phyloP scores from a whole-genome alignment of 1,140 invertebrate species.

The Bombus superbus region DNA sequence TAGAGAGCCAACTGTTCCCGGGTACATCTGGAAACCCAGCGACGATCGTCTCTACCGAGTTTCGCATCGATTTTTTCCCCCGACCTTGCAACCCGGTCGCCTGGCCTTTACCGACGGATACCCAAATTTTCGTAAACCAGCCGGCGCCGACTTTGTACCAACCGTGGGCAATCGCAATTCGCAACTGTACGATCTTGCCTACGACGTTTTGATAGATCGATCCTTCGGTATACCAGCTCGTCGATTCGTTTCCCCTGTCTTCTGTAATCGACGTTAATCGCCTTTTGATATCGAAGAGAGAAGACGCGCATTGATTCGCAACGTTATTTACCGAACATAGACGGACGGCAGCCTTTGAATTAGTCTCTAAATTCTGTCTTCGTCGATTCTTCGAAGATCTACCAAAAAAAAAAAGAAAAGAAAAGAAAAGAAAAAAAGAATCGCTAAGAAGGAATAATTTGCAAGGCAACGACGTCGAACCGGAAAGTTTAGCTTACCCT shows the following conservation, averaged over 20 bases:
- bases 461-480: not conserved
- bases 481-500: not conserved
- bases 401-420: fast-evolving
- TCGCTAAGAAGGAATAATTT: too few relatives aligned
- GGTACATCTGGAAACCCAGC: not conserved
- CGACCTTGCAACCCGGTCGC: conserved; percentile 1
- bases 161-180: conserved; percentile 24
- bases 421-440: not conserved
- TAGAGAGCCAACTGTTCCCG: not conserved
- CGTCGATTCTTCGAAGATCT: not conserved
- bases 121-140: conserved; percentile 3
- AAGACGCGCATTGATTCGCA: too few relatives aligned
- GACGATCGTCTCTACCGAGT: conserved; percentile 18
- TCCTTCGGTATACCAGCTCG: not conserved
- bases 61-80: conserved; percentile 26
- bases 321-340: not conserved
- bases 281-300: not conserved
- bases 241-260: not conserved
- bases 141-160: conserved; percentile 28
- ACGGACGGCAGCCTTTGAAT: too few relatives aligned
- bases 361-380: not conserved
- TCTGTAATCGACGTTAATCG: not conserved
- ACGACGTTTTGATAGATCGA: not conserved
- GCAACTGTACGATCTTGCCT: not conserved
- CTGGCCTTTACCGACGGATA: conserved; percentile 56